These are phyloP conservation scores for Drosophila merina DNA, from an alignment of 2,888 invertebrate species.

Conservation along the genomic window DNA sequence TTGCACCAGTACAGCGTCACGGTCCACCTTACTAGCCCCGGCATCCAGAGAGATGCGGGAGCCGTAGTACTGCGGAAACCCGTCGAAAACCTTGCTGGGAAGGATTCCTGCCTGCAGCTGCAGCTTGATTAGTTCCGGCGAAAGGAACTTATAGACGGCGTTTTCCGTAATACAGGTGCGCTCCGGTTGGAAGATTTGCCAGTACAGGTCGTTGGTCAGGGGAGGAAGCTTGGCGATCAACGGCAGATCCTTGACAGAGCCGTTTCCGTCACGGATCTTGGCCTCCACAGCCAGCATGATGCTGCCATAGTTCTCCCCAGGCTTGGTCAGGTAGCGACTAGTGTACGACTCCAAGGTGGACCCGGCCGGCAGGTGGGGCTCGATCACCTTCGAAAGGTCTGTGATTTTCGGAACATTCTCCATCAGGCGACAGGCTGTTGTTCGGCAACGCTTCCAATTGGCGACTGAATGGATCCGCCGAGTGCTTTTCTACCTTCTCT, in stretches of 20 bases:
- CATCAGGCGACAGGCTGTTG: constrained; percentile 51
- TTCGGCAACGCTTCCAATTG: constrained; percentile 8
- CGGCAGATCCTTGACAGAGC: constrained; percentile 81
- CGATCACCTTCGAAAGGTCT: constrained; percentile 74
- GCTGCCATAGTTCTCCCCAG: constrained; percentile 88
- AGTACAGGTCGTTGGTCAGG: constrained; percentile 84
- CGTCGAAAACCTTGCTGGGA: constrained; percentile 83
- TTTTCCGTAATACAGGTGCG: constrained; percentile 86
- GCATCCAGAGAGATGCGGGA: constrained; percentile 84
- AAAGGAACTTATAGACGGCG: constrained; percentile 85
- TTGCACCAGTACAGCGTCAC: constrained; percentile 86
- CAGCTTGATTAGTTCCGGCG: constrained; percentile 84
- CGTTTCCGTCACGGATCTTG: constrained; percentile 74
- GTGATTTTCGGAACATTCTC: constrained; percentile 75
- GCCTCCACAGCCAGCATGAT: constrained; percentile 85
- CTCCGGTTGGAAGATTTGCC: constrained; percentile 85
- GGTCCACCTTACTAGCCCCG: constrained; percentile 83
- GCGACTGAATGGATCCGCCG: constrained; percentile 36
- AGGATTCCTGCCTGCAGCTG: constrained; percentile 84
- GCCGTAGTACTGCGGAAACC: constrained; percentile 86
- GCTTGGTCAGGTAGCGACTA: constrained; percentile 84
- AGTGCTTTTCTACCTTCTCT: constrained; percentile 45
- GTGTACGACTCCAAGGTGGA: constrained; percentile 81
- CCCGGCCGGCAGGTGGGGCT: constrained; percentile 71
- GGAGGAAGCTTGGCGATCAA: constrained; percentile 86